A percentile compares a stretch with the other conserved stretches of the same genome.
Conservation (phyloP, 2,797 vertebrate genomes). For the Dendrocincla tyrannina region DNA sequence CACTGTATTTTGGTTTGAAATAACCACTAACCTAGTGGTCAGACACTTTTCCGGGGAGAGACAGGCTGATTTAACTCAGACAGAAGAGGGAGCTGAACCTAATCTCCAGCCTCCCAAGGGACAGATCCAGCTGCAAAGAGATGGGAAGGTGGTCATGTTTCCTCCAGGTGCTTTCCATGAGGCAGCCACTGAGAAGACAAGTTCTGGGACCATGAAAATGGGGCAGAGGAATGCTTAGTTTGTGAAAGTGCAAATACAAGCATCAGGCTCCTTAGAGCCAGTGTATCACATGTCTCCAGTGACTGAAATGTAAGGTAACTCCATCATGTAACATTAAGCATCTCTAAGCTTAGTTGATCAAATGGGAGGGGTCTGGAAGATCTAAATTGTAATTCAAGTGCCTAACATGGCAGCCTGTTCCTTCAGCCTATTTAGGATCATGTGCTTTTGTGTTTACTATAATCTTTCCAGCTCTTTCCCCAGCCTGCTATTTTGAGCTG, state of each 20-base stretch:
- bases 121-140: not conserved
- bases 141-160: not conserved
- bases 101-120: not conserved
- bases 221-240: not conserved
- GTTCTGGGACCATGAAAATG: not conserved
- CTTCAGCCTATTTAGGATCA: not conserved
- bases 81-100: not conserved
- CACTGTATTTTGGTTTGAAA: not conserved
- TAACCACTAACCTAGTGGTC: not conserved
- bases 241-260: not conserved
- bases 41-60: not conserved
- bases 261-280: not conserved
- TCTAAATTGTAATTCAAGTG: not conserved
- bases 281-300: not conserved
- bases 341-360: not conserved
- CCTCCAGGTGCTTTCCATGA: not conserved
- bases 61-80: not conserved
- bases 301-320: not conserved
- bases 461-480: not conserved
- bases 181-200: not conserved
- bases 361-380: not conserved
- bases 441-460: constrained; percentile 28
- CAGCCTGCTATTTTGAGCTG: not conserved
- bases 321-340: fast-evolving
- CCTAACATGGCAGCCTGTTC: not conserved